Evolutionary conservation across 2,888 invertebrate species (phyloP).

Genomic region (Agrotis segetum): DNA sequence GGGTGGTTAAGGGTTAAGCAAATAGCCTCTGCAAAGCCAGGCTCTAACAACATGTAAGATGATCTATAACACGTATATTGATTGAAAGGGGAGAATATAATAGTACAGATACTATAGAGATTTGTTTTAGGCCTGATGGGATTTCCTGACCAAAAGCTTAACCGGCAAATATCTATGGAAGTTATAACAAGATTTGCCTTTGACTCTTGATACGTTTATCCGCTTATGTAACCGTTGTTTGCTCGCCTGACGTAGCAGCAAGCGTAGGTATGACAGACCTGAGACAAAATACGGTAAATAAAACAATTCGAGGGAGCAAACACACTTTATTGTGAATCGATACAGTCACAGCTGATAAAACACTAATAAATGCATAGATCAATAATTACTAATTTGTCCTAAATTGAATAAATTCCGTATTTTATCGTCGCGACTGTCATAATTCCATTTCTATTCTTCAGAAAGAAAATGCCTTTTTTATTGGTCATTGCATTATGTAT

Average conservation of each 20-base stretch:
- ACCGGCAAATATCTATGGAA: not conserved
- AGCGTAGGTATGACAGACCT: not conserved
- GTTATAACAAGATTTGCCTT: not conserved
- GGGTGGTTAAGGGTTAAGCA: too few relatives aligned
- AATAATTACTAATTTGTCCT: constrained; percentile 12
- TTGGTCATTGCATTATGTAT: constrained; percentile 15
- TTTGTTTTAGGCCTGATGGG: constrained; percentile 6
- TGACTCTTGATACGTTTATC: constrained; percentile 13
- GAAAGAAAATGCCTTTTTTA: not conserved
- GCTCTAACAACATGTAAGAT: not conserved
- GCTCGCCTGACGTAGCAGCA: not conserved
- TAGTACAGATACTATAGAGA: not conserved
- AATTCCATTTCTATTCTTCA: constrained; percentile 2
- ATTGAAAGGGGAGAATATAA: constrained; percentile 6
- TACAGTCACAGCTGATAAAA: not conserved
- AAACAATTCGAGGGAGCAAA: not conserved
- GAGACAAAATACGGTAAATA: not conserved
- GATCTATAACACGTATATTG: constrained; percentile 9
- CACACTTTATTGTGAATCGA: constrained; percentile 16
- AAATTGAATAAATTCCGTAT: constrained; percentile 17
- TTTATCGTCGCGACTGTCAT: not conserved
- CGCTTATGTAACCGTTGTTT: constrained; percentile 3
- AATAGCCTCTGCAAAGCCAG: not conserved
- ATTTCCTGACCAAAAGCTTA: not conserved
- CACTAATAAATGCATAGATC: not conserved